phyloP scores from a whole-genome alignment of 2,888 invertebrate species.

The Trichogramma evanescens region DNA sequence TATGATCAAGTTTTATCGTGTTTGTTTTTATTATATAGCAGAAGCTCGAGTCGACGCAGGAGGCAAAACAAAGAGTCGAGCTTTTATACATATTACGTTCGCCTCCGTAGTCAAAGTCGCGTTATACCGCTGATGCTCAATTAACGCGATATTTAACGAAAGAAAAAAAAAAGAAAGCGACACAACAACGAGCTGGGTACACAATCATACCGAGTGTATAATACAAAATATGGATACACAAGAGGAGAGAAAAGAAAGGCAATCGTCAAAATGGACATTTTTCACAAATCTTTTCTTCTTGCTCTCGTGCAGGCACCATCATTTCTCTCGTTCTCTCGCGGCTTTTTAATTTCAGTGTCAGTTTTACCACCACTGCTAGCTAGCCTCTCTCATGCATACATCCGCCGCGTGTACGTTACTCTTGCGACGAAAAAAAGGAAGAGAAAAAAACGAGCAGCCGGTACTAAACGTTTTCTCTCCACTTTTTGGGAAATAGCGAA shows the following conservation, averaged over 20 bases:
- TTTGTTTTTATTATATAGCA: no score
- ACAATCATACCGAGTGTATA: no score
- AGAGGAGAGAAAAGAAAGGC: slow-evolving; percentile 3
- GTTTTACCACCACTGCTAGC: slow-evolving; percentile 10
- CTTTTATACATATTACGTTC: no score
- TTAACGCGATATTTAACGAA: slow-evolving; percentile 1
- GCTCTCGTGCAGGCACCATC: background rate
- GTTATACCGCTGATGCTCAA: background rate
- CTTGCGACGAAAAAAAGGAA: background rate
- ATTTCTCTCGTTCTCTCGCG: slow-evolving; percentile 5
- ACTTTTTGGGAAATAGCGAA: slow-evolving; percentile 13
- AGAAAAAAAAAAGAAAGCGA: background rate
- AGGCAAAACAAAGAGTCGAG: no score
- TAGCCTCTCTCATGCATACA: no score
- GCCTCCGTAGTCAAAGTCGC: background rate
- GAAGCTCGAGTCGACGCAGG: no score
- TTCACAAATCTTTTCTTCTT: background rate
- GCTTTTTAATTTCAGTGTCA: slow-evolving; percentile 22
- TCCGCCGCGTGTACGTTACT: no score
- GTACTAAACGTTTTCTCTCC: slow-evolving; percentile 17
- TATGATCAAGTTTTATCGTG: background rate
- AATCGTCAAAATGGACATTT: slow-evolving; percentile 19
- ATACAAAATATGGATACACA: no score
- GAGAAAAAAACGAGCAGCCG: background rate
- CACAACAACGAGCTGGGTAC: background rate